Base-by-base conservation (phyloP, 1,140 invertebrate species). In the Philaenus spumarius region DNA sequence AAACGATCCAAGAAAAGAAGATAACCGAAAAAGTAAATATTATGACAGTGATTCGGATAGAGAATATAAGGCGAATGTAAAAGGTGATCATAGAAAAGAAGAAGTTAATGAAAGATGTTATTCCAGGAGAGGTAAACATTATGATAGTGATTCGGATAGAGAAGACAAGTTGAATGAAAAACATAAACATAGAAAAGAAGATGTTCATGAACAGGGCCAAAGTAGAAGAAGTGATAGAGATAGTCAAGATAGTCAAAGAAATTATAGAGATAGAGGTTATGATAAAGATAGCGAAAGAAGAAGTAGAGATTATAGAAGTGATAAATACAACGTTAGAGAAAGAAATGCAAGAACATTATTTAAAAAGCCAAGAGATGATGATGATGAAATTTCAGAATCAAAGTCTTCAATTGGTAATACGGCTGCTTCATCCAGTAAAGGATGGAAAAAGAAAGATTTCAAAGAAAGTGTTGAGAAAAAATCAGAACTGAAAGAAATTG, bases 221-320 rank as follows among this genome's bases (percentile, higher is more conserved):
- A 20, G 14, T 54, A 45, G 34, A 24, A 51, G 54, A 55, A 35
- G 20, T n/a, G 34, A 63, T 43, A 30, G 59, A 22, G 53, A 68
- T 42, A 58, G 52, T 66, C 55, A 39, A 35, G 50, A 35, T 11
- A 23, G n/a, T 54, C 37, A 63, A 43, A 63, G 57, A 57, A 58
- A 58, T 55, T 34, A 63, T 50, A 37, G 55, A 47, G 55, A 58
- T 54, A 52, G 46, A 56, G 24, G 14, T 59, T 55, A 58, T 55
- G 30, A 58, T 17, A 54, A 50, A 20, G 55, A 40, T 45, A 42
- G 17, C 46, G 46, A 55, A 12, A 39, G 37, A 35, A 47, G 30
- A 30, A 14, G 22, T 37, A 40, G 30, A 12, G 51, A 53, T 22
- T n/a, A 55, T n/a, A 17, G 22, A n/a, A 37, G 23, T 40, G 37